These are phyloP conservation scores for Coelinius sp. DNA, from an alignment of 2,888 invertebrate species.

Conservation along the genomic window DNA sequence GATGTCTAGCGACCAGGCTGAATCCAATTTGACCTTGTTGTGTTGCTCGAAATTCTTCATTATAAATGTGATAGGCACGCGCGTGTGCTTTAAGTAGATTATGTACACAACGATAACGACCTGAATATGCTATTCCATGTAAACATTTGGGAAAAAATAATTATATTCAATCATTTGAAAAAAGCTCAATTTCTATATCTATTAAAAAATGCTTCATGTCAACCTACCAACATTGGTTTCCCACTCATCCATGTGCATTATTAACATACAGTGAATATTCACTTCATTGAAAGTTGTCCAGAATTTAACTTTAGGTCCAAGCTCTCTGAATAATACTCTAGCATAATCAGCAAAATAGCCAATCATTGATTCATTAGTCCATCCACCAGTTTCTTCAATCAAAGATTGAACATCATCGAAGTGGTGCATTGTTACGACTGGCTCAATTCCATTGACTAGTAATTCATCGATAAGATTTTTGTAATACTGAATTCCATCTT, in stretches of 20 bases:
- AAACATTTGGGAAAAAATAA: no score
- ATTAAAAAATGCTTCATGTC: no score
- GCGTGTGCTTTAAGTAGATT: constrained; percentile 79
- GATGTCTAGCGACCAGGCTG: constrained; percentile 74
- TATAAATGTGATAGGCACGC: constrained; percentile 76
- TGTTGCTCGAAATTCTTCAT: constrained; percentile 72
- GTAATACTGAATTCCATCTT: constrained; percentile 83
- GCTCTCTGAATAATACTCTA: constrained; percentile 74
- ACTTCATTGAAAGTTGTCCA: constrained; percentile 89
- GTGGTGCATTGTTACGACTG: constrained; percentile 75
- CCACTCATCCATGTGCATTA: constrained; percentile 67
- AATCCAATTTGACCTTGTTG: constrained; percentile 76
- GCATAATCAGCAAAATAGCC: constrained; percentile 78
- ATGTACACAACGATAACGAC: constrained; percentile 77
- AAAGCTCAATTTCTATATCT: no score
- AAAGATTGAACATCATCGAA: constrained; percentile 74
- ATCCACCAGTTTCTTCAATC: constrained; percentile 78
- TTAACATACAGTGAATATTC: constrained; percentile 72
- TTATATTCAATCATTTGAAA: no score
- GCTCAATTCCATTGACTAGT: constrained; percentile 74
- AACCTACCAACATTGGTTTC: neutral
- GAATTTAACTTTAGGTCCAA: constrained; percentile 70
- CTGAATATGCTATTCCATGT: constrained; percentile 70
- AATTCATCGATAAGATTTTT: constrained; percentile 82
- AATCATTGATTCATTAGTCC: constrained; percentile 78